Evolutionary conservation across 2,113 vertebrate genomes (phyloP).

Genomic region (Pygoscelis adeliae): DNA sequence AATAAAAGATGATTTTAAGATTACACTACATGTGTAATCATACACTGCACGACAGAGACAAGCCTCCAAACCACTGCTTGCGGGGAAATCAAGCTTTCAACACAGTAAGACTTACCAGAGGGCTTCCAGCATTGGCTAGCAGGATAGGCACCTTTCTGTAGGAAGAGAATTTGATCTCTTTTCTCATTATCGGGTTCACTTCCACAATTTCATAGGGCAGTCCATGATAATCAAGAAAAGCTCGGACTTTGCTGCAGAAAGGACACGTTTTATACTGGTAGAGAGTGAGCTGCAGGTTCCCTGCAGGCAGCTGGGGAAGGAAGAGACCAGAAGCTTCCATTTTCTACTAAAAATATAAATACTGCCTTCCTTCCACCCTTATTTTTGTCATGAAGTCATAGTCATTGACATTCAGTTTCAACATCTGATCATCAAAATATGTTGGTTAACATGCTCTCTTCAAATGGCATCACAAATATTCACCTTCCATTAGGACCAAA

Average conservation of each 20-base stretch:
- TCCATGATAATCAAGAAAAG: constrained; percentile 92
- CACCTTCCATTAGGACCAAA: background rate
- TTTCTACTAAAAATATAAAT: background rate
- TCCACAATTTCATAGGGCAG: constrained; percentile 91
- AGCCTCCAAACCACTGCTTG: background rate
- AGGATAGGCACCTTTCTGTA: constrained; percentile 97
- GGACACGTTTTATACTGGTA: constrained; percentile 99
- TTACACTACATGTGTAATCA: background rate
- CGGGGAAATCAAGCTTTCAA: background rate
- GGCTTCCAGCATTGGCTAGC: constrained; percentile 69
- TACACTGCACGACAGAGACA: background rate
- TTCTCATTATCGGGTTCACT: constrained; percentile 92
- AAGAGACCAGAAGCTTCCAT: background rate
- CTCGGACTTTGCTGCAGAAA: constrained; percentile 97
- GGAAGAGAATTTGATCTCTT: constrained; percentile 93
- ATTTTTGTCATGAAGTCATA: background rate
- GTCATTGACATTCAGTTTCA: background rate
- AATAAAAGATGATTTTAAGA: background rate
- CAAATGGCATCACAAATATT: background rate
- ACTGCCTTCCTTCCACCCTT: background rate
- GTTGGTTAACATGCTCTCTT: background rate
- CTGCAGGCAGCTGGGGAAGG: constrained; percentile 27
- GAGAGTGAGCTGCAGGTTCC: constrained; percentile 80
- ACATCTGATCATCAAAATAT: background rate
- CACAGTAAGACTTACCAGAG: constrained; percentile 69